phyloP scores from a whole-genome alignment of 2,888 invertebrate genomes.

The Peribatodes rhomboidaria region DNA sequence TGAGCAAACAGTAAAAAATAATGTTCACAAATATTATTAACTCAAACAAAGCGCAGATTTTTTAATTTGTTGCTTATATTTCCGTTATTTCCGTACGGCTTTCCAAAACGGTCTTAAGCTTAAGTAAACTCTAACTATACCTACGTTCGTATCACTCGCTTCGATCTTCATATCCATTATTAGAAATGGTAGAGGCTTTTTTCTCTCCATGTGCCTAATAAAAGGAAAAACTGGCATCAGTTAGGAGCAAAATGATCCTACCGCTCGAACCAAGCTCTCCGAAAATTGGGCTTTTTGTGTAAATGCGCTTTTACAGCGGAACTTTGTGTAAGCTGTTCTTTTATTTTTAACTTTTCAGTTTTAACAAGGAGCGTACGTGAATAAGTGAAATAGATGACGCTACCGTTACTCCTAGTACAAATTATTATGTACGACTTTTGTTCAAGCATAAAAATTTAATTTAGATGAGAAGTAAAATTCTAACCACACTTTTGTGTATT shows the following conservation, averaged over 20 bases:
- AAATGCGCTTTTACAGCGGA: slow-evolving; percentile 28
- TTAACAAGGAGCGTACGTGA: slow-evolving; percentile 12
- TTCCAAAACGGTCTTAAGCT: not conserved
- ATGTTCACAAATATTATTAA: slow-evolving; percentile 9
- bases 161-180: slow-evolving; percentile 35
- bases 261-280: slow-evolving; percentile 21
- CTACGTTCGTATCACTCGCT: slow-evolving; percentile 21
- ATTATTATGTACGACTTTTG: not conserved
- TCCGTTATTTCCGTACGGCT: not conserved
- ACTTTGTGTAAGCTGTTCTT: slow-evolving; percentile 15
- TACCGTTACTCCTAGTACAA: not conserved
- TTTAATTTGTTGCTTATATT: not conserved
- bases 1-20: slow-evolving; percentile 4
- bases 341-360: slow-evolving; percentile 27
- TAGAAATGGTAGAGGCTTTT: slow-evolving; percentile 29
- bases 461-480: no score
- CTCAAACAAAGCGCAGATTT: not conserved
- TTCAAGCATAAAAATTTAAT: not conserved
- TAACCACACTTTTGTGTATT: no score
- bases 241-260: slow-evolving; percentile 33
- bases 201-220: slow-evolving; percentile 29
- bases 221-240: slow-evolving; percentile 28
- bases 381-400: slow-evolving; percentile 2
- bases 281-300: slow-evolving; percentile 26
- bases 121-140: slow-evolving; percentile 17